Base-by-base conservation (phyloP, 2,797 vertebrate genomes). In the Neosalanx taihuensis region DNA sequence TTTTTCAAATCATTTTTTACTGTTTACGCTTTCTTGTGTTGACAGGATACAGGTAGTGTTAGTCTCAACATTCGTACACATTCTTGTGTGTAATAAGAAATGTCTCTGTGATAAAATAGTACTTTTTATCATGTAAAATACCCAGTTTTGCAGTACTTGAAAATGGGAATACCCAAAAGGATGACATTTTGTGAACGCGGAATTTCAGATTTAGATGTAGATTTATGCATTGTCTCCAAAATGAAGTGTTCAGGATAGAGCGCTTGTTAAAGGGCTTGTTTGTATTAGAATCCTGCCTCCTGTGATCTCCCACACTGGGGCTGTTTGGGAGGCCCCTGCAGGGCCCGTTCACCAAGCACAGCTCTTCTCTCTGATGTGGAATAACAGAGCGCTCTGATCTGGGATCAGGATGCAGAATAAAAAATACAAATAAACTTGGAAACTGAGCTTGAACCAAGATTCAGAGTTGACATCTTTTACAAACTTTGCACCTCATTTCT, bases 201-300 rank as follows among this genome's bases (percentile, higher is more conserved):
- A 81, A 85, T 87, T 86, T 87, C 41, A 83, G 72, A 87, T 91
- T 89, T 87, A 83, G 75, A 90, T 91, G 88, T 79, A 90, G 90
- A 92, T 91, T 90, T 89, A 89, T 91, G 86, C 87, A 89, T 90
- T 89, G 86, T 83, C 80, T 91, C 86, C 84, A 87, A 89, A 89
- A 90, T 85, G 81, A 89, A 85, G 79, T 73, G 72, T 70, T 70
- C 76, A 77, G 72, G 70, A 80, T 67, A 76, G 73, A 56, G 67
- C 69, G 71, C 78, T 80, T 88, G 75, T 88, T 86, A 89, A 85
- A 81, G 77, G 81, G 71, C 81, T 82, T 81, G 76, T 85, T 84
- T 84, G 83, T 81, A 81, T 85, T 84, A 76, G 76, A 86, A 80
- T 73, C 76, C 59, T 76, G 26, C 33, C 37, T 51, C 23, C 4